phyloP scores from a whole-genome alignment of 2,888 invertebrate genomes.

The Ornithoptera priamus region DNA sequence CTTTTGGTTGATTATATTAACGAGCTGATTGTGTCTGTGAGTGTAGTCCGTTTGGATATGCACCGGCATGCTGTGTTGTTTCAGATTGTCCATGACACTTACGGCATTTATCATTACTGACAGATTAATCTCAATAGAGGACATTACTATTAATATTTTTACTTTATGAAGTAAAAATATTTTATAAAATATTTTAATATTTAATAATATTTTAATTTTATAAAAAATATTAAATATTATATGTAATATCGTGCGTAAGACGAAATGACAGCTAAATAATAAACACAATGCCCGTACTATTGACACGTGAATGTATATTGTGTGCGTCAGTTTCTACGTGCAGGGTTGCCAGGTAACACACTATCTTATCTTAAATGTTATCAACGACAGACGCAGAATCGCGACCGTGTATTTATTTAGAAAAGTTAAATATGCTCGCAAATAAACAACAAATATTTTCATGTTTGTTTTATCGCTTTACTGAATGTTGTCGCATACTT shows the following conservation, averaged over 20 bases:
- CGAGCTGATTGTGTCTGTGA: too few species aligned
- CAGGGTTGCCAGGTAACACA: slow-evolving; percentile 22
- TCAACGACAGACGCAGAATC: slow-evolving; percentile 16
- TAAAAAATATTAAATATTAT: too few species aligned
- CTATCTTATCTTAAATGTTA: slow-evolving; percentile 24
- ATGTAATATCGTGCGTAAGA: not conserved
- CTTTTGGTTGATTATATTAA: too few species aligned
- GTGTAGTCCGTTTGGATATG: too few species aligned
- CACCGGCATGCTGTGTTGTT: too few species aligned
- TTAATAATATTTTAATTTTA: not conserved
- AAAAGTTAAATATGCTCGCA: slow-evolving; percentile 5
- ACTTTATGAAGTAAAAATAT: too few species aligned
- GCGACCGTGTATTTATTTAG: slow-evolving; percentile 18
- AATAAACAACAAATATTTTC: slow-evolving; percentile 12
- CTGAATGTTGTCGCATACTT: not conserved
- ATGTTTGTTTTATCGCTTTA: not conserved
- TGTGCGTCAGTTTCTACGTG: slow-evolving; percentile 7
- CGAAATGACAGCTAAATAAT: slow-evolving; percentile 8
- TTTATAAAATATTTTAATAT: too few species aligned
- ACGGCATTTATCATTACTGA: too few species aligned
- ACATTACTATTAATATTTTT: too few species aligned
- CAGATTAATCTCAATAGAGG: too few species aligned
- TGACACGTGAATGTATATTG: slow-evolving; percentile 2
- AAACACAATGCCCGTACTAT: slow-evolving; percentile 10
- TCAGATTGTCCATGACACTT: too few species aligned